Conservation (phyloP, 2,113 vertebrate species). For the Dermatemys mawii region DNA sequence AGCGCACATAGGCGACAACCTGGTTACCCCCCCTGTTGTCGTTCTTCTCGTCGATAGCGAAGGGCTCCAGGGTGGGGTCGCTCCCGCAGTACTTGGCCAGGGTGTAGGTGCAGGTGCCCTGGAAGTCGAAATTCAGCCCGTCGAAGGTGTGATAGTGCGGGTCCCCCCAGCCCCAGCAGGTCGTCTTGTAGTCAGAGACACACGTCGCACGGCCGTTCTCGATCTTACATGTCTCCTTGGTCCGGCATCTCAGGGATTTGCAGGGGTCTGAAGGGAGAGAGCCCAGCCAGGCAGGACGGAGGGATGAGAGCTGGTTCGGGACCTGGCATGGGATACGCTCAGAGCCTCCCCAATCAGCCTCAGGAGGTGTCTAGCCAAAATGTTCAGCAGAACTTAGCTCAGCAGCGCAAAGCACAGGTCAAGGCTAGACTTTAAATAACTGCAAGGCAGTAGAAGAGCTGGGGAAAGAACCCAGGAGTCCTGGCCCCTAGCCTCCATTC, state of each 20-base stretch:
- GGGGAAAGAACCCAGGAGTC: neutral
- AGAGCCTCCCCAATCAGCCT: no score
- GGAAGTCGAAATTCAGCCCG: constrained; percentile 68
- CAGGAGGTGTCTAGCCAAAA: no score
- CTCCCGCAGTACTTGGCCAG: constrained; percentile 69
- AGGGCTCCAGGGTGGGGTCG: constrained; percentile 72
- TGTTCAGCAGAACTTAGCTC: no score
- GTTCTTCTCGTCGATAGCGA: constrained; percentile 80
- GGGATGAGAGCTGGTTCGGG: neutral
- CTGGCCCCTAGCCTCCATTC: neutral
- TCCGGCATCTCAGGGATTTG: constrained; percentile 69
- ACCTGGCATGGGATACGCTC: no score
- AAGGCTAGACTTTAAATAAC: neutral
- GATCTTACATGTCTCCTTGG: constrained; percentile 76
- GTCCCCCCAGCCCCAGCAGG: constrained; percentile 74
- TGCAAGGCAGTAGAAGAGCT: neutral
- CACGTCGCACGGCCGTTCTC: constrained; percentile 74
- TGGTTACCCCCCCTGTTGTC: constrained; percentile 80
- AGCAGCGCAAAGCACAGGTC: no score
- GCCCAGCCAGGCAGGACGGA: no score
- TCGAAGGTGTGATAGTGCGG: constrained; percentile 77
- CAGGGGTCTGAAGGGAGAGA: constrained; percentile 78
- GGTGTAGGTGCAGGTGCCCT: constrained; percentile 77
- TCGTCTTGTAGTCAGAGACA: constrained; percentile 70
- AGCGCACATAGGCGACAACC: constrained; percentile 77